Evolutionary conservation across 2,113 vertebrate species (phyloP), one percentile per base, ranked within the genome.

Genomic region (Equus quagga): DNA sequence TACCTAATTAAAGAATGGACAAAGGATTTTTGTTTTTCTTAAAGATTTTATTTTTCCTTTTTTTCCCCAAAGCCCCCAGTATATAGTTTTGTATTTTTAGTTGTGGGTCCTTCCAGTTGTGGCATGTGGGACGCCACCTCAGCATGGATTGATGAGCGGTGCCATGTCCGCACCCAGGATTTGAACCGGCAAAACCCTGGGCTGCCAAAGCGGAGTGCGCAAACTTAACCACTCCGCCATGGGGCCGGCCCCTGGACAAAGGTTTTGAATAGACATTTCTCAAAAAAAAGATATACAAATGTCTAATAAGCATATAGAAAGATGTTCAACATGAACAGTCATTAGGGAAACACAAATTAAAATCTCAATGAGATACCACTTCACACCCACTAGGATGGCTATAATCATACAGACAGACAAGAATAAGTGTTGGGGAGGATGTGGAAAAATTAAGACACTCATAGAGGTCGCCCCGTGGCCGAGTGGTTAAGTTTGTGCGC

Each of bases 321-420:
- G 41, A 95, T 79, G 23, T 24, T 93, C 60, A 89, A 85, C 36
- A 80, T 75, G n/a, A 88, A 88, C 9, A 62, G 49, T 82, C 60
- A 81, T 80, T 86, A 92, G 26, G 17, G 10, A 89, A 89, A 93
- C 18, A 89, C n/a, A 91, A 94, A 92, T 56, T 33, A 96, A 96
- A 96, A 97, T 46, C 64, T 64, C 62, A 86, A 28, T 56, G 44
- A 91, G 23, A 69, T 78, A 92, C 49, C 28, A 88, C 73, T 84
- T 92, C 28, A 86, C 11, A 54, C 6, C 7, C 24, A 67, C 23
- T n/a, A 89, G 33, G 23, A 85, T 83, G 58, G 44, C 44, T 73
- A 89, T 65, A 80, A 96, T 87, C 62, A 94, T 49, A 95, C 95
- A 85, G 5, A 90, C 6, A 73, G 21, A 58, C 3, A 94, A 89